Conservation (phyloP, 2,113 vertebrate species). For the Tinamus guttatus region DNA sequence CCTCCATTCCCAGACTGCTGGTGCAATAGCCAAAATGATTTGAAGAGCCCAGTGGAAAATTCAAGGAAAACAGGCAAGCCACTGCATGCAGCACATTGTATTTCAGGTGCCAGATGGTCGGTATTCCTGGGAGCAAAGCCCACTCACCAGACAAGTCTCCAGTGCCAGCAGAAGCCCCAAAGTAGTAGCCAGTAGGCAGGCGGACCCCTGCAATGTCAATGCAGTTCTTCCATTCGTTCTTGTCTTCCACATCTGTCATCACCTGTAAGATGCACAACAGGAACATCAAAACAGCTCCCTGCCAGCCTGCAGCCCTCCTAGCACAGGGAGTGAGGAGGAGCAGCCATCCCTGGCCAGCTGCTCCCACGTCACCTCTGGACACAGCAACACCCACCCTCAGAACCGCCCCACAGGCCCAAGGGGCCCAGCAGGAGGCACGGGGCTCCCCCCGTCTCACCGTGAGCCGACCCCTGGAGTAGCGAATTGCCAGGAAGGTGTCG, state of each 20-base stretch:
- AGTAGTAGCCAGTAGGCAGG: conserved; percentile 96
- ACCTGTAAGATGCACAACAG: conserved; percentile 75
- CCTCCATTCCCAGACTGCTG: accelerated
- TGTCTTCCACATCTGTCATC: conserved; percentile 95
- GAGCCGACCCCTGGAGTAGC: conserved; percentile 93
- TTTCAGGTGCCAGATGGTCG: not conserved
- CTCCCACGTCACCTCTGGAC: not conserved
- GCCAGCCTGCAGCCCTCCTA: not conserved
- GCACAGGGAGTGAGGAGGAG: not conserved
- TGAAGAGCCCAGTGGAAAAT: not conserved
- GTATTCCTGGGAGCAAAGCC: not conserved
- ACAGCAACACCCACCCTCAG: not conserved
- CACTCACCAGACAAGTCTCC: conserved; percentile 94
- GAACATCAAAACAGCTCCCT: accelerated
- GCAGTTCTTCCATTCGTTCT: conserved; percentile 97
- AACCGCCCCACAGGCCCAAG: accelerated
- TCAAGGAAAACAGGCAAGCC: not conserved
- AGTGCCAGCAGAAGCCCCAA: conserved; percentile 94
- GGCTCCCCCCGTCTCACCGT: conserved; percentile 80
- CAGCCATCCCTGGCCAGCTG: not conserved
- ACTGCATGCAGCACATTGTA: accelerated
- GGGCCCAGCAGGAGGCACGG: not conserved
- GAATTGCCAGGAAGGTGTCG: conserved; percentile 95
- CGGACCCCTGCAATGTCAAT: conserved; percentile 94
- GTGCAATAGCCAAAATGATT: not conserved